Conservation (phyloP, 2,888 invertebrate species). For the Stegophylla sp. region DNA sequence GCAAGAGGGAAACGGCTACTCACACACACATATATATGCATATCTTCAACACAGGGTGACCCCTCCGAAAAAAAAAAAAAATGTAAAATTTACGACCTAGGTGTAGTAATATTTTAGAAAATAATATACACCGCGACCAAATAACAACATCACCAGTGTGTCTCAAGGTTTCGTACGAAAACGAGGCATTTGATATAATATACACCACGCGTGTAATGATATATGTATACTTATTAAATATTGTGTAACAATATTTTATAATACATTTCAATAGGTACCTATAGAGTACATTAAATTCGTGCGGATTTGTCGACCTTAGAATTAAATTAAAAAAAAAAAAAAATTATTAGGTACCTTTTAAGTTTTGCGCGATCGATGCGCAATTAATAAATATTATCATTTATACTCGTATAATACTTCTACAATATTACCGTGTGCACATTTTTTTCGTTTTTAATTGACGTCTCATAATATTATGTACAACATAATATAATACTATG, state of each 20-base stretch:
- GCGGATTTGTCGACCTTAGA: conserved; percentile 3
- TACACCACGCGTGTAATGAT: background rate
- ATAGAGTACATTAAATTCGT: background rate
- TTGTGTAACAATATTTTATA: too few relatives aligned
- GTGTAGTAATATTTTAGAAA: background rate
- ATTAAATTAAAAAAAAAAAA: background rate
- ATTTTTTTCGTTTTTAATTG: background rate
- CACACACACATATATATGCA: background rate
- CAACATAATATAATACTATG: background rate
- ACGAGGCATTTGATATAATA: conserved; percentile 2
- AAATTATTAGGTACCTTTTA: background rate
- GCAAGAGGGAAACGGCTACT: conserved; percentile 16
- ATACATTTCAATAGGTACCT: too few relatives aligned
- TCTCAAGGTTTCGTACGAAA: background rate
- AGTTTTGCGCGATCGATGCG: background rate
- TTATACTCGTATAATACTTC: too few relatives aligned
- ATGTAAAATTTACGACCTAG: background rate
- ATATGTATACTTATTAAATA: too few relatives aligned
- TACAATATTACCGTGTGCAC: too few relatives aligned
- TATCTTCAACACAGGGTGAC: conserved; percentile 48
- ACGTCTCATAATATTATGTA: background rate
- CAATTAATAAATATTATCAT: background rate
- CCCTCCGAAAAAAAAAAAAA: conserved; percentile 1
- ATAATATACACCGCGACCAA: background rate
- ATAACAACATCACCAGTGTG: background rate